Evolutionary conservation across 2,888 invertebrate genomes (phyloP).

Genomic region (Tanaodytes sp.): DNA sequence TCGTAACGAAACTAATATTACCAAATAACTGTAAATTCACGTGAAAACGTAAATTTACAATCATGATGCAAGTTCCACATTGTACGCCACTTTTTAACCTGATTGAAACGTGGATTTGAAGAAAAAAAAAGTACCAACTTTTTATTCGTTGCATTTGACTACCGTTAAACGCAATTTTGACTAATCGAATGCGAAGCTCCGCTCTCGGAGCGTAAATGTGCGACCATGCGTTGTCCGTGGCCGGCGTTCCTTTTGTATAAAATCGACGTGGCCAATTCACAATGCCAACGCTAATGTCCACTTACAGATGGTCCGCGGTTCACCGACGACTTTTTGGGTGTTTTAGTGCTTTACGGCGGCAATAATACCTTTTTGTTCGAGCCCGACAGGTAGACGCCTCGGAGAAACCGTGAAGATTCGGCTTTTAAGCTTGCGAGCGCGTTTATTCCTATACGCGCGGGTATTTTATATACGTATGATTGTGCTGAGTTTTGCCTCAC

Average conservation of each 20-base stretch:
- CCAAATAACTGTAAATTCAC: too few species aligned
- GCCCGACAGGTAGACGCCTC: slow-evolving; percentile 54
- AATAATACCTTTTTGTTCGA: slow-evolving; percentile 55
- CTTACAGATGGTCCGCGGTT: slow-evolving; percentile 53
- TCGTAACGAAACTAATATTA: too few species aligned
- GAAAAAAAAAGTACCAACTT: too few species aligned
- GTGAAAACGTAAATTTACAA: too few species aligned
- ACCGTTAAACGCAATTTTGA: slow-evolving; percentile 19
- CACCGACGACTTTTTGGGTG: slow-evolving; percentile 52
- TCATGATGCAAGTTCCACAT: too few species aligned
- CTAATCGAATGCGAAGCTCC: slow-evolving; percentile 25
- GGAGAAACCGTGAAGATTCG: slow-evolving; percentile 41
- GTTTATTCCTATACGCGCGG: slow-evolving; percentile 30
- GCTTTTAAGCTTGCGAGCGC: slow-evolving; percentile 38
- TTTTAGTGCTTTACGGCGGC: slow-evolving; percentile 56
- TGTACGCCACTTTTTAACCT: too few species aligned
- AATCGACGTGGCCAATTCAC: slow-evolving; percentile 62
- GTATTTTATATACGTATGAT: slow-evolving; percentile 30
- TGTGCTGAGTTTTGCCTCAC: slow-evolving; percentile 16
- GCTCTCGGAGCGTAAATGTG: slow-evolving; percentile 53
- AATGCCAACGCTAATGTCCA: slow-evolving; percentile 61
- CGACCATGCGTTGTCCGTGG: slow-evolving; percentile 33
- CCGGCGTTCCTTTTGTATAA: slow-evolving; percentile 43
- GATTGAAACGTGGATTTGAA: too few species aligned
- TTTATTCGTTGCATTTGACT: too few species aligned